These are phyloP conservation scores for Romanogobio albipinnatus DNA, from an alignment of 2,113 vertebrate species.

Conservation along the genomic window DNA sequence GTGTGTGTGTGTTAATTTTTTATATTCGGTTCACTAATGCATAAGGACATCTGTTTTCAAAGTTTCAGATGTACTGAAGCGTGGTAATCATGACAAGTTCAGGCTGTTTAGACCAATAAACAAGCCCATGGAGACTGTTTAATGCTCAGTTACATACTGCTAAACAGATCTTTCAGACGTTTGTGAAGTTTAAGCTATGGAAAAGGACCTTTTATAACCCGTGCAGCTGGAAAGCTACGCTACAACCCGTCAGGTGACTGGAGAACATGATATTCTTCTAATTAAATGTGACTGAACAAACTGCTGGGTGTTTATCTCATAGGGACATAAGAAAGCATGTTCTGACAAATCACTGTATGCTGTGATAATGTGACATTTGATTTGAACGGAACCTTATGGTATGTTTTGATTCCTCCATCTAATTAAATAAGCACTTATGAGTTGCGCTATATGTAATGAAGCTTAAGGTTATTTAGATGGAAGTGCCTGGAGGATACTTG, in stretches of 20 bases:
- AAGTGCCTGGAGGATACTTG: neutral
- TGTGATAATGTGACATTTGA: neutral
- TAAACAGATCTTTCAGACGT: neutral
- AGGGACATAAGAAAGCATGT: neutral
- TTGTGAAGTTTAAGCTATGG: neutral
- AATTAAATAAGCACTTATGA: neutral
- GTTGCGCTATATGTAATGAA: neutral
- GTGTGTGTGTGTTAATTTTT: constrained; percentile 70
- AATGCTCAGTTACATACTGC: neutral
- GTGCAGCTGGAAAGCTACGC: neutral
- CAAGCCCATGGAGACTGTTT: neutral
- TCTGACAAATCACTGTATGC: too few relatives aligned
- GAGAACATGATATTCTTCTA: neutral
- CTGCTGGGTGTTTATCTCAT: neutral
- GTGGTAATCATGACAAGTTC: constrained; percentile 34
- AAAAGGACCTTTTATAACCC: neutral
- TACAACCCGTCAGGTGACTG: neutral
- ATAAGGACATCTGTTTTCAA: constrained; percentile 76
- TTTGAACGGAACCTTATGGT: neutral
- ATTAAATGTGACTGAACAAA: neutral
- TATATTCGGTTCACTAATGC: constrained; percentile 71
- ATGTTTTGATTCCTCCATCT: neutral
- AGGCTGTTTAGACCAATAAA: constrained; percentile 47
- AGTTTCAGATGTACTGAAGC: constrained; percentile 60
- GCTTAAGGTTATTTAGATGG: neutral